Evolutionary conservation across 2,888 invertebrate genomes (phyloP).

Genomic region (Ectemnius continuus): DNA sequence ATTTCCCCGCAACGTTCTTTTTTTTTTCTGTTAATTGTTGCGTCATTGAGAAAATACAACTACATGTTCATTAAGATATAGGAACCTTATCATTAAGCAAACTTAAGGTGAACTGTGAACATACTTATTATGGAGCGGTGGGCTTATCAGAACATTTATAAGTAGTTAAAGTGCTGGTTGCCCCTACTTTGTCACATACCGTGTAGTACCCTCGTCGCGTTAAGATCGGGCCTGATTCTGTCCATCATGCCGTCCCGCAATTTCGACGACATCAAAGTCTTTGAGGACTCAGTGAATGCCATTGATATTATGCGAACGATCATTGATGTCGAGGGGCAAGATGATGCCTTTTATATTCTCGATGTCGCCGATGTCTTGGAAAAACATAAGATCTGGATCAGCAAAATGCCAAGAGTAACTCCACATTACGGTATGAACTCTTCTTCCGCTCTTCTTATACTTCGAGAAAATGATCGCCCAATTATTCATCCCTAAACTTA

Average conservation of each 20-base stretch:
- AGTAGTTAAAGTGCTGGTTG: slow-evolving; percentile 3
- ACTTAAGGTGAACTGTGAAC: slow-evolving; percentile 7
- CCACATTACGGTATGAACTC: slow-evolving; percentile 69
- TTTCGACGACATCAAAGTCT: slow-evolving; percentile 61
- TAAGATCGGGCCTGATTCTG: background rate
- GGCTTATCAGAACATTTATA: slow-evolving; percentile 33
- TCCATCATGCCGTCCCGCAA: slow-evolving; percentile 34
- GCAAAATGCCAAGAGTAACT: slow-evolving; percentile 70
- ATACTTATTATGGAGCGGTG: slow-evolving; percentile 10
- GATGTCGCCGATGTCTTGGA: slow-evolving; percentile 66
- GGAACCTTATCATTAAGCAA: slow-evolving; percentile 42
- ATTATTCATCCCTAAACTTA: too few relatives aligned
- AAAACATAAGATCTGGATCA: slow-evolving; percentile 70
- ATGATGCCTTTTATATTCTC: slow-evolving; percentile 70
- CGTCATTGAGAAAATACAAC: slow-evolving; percentile 14
- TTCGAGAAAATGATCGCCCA: too few relatives aligned
- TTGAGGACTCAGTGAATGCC: slow-evolving; percentile 60
- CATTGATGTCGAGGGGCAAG: slow-evolving; percentile 58
- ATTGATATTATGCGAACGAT: slow-evolving; percentile 64
- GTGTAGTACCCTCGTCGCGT: background rate
- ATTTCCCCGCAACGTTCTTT: background rate
- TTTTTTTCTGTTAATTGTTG: slow-evolving; percentile 5
- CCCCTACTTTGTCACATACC: background rate
- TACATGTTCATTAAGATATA: slow-evolving; percentile 21
- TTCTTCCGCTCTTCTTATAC: too few relatives aligned